These are phyloP conservation scores for Tetramorium parvispinum DNA, from an alignment of 1,140 invertebrate genomes.

Conservation along the genomic window DNA sequence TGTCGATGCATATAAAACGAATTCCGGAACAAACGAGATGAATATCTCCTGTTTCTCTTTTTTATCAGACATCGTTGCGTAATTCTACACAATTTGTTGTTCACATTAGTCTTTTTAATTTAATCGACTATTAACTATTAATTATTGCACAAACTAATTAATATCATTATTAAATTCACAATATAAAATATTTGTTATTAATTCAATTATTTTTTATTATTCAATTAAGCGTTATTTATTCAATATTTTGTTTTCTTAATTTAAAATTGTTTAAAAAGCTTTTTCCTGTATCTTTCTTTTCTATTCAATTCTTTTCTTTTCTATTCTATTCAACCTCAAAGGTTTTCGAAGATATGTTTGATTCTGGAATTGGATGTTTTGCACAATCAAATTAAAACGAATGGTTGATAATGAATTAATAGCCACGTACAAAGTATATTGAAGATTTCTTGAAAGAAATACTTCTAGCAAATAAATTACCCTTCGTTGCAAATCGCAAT, in stretches of 20 bases:
- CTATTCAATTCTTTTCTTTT: too few species aligned
- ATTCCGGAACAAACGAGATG: not conserved
- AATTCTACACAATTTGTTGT: not conserved
- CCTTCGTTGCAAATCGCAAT: not conserved
- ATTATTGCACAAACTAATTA: not conserved
- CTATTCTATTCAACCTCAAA: not conserved
- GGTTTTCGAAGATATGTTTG: not conserved
- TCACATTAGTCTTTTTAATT: not conserved
- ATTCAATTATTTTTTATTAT: too few species aligned
- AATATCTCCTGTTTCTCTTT: not conserved
- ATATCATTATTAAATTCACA: not conserved
- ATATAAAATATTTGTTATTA: not conserved
- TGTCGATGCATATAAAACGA: not conserved
- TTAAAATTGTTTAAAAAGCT: not conserved
- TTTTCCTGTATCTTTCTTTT: not conserved
- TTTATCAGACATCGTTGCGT: not conserved
- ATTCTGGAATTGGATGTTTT: not conserved
- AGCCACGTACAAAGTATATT: not conserved
- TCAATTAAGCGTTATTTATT: too few species aligned
- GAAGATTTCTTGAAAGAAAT: slow-evolving; percentile 35
- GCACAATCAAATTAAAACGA: not conserved
- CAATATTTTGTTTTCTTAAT: not conserved
- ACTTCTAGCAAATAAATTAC: not conserved
- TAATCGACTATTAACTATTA: slow-evolving; percentile 9
- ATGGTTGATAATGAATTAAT: slow-evolving; percentile 1